A percentile compares a stretch with the other conserved stretches of the same genome.
These are phyloP conservation scores for Ameiurus melas DNA, from an alignment of 2,113 vertebrate genomes.

Conservation along the genomic window DNA sequence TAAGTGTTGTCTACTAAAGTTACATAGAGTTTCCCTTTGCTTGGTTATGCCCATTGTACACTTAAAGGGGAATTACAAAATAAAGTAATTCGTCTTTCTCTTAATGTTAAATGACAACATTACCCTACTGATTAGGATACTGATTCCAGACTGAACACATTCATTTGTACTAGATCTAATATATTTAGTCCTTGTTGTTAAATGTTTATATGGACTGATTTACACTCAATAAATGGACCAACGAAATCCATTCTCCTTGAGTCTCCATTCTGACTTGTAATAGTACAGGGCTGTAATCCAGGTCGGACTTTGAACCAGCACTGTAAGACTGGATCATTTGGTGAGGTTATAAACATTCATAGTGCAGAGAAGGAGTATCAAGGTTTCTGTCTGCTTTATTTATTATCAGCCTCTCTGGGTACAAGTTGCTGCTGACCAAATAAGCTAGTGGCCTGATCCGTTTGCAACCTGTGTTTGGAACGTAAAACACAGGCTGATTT, in stretches of 20 bases:
- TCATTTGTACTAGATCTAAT: background rate
- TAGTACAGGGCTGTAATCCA: slow-evolving; percentile 23
- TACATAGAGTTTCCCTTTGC: background rate
- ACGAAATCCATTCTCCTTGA: background rate
- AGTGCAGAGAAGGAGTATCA: slow-evolving; percentile 38
- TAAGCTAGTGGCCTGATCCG: slow-evolving; percentile 18
- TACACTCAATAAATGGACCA: background rate
- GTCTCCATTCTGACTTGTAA: slow-evolving; percentile 5
- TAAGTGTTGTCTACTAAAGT: background rate
- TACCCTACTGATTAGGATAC: background rate
- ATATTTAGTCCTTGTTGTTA: background rate
- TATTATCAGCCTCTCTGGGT: slow-evolving; percentile 39
- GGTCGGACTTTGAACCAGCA: slow-evolving; percentile 42
- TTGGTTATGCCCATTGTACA: background rate
- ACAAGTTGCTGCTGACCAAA: slow-evolving; percentile 27
- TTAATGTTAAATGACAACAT: background rate
- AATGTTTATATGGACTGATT: background rate
- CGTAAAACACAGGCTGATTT: slow-evolving; percentile 26
- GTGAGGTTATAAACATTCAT: slow-evolving; percentile 55
- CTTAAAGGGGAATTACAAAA: background rate
- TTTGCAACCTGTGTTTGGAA: slow-evolving; percentile 23
- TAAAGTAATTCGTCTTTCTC: background rate
- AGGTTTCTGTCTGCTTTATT: slow-evolving; percentile 36
- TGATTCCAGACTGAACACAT: background rate
- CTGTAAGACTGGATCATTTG: slow-evolving; percentile 48